Base-by-base conservation (phyloP, 1,140 invertebrate genomes). In the Babylonia areolata region DNA sequence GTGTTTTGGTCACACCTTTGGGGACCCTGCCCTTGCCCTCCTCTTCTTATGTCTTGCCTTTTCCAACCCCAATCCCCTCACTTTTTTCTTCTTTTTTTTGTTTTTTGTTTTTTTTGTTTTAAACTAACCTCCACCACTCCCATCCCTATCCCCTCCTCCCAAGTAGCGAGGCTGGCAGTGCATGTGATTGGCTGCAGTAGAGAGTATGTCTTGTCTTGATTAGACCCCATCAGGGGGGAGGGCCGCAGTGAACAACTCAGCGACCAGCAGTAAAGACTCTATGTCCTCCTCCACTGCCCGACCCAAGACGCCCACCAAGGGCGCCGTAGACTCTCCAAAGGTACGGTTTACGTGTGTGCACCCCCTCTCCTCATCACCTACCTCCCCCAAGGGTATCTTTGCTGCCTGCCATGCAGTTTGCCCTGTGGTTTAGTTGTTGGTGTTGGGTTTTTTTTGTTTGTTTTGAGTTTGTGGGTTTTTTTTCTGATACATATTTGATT, bases 251-350 rank as follows among this genome's bases (percentile, higher is more conserved):
- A 84, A 84, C 64, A 64, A 84, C 64, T 84, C 82, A 15, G n/a
- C 82, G 33, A 64, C 58, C 46, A 84, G 64, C 69, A 84, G 82
- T 84, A 84, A 84, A 84, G 82, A 84, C 40, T 69, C 54, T 64
- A 84, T 84, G 82, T 84, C 82, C 54, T 54, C 75, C 87, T 82
- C 58, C 40, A n/a, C 78, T 33, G 12, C 46, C 85, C 84, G 81
- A 51, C 87, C 87, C 33, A 87, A 82, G 83, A 85, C 42, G 77
- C 87, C 78, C 20, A 81, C 87, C 37, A 85, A 87, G 75, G 84
- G 80, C 51, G 87, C 88, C 83, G 84, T 89, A 58, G 91, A 92
- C 73, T 92, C 91, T 54, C 91, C 90, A 78, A 92, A 92, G 91
- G 90, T 92, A 88, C 64, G 77, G 35, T 40, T n/a, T n/a, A n/a